Evolutionary conservation across 1,140 invertebrate species (phyloP).

Genomic region (Cyclargus thomasi): DNA sequence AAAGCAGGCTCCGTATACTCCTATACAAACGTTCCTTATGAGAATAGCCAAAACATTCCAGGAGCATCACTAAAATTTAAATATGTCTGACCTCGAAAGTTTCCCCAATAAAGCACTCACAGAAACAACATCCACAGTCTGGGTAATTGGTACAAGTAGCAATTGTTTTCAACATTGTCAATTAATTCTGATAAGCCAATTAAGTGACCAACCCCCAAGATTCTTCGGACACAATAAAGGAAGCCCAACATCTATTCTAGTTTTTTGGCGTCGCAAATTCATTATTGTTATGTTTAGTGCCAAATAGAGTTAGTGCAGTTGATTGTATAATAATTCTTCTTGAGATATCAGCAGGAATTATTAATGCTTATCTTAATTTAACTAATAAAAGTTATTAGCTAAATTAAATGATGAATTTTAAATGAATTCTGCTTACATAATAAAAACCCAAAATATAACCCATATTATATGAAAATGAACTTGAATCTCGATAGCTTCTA

Average conservation of each 20-base stretch:
- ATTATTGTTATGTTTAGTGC: conserved; percentile 17
- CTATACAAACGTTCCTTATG: conserved; percentile 34
- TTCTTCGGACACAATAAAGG: conserved; percentile 40
- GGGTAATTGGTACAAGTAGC: conserved; percentile 17
- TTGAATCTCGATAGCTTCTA: neutral
- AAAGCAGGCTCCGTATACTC: conserved; percentile 43
- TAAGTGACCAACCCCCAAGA: conserved; percentile 37
- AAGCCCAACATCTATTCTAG: conserved; percentile 30
- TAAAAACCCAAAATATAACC: neutral
- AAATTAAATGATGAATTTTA: neutral
- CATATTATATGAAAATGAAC: neutral
- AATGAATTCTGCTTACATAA: too few species aligned
- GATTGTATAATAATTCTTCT: conserved; percentile 8
- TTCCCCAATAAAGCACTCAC: conserved; percentile 25
- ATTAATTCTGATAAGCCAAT: conserved; percentile 24
- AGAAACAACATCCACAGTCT: conserved; percentile 27
- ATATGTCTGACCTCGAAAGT: conserved; percentile 25
- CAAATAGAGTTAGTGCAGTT: conserved; percentile 15
- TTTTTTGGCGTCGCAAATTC: conserved; percentile 20
- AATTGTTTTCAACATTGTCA: conserved; percentile 33
- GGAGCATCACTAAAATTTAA: neutral
- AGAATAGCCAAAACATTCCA: neutral
- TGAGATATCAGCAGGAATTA: neutral
- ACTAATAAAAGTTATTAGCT: neutral
- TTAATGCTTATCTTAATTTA: neutral